phyloP scores from a whole-genome alignment of 2,888 invertebrate species.

The Drosophila borealis region DNA sequence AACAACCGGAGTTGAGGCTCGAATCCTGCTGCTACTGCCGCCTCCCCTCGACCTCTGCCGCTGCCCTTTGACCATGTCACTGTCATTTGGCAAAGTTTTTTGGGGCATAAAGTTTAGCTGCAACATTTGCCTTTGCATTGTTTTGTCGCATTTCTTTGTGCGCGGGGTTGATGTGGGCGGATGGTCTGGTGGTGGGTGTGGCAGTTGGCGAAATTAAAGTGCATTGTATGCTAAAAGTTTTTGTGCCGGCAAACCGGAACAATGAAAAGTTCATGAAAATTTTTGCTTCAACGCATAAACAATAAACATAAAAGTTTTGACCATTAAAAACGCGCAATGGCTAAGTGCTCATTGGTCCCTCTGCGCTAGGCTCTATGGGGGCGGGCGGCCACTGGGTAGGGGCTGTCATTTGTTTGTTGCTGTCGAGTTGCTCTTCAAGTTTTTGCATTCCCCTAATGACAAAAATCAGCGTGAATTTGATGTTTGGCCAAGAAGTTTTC shows the following conservation, averaged over 20 bases:
- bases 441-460: conserved; percentile 72
- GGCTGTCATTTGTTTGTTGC: conserved; percentile 52
- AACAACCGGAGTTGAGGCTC: conserved; percentile 30
- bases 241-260: conserved; percentile 76
- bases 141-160: conserved; percentile 54
- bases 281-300: conserved; percentile 80
- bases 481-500: conserved; percentile 60
- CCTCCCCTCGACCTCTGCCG: neutral
- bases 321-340: conserved; percentile 76
- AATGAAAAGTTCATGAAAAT: conserved; percentile 81
- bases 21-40: conserved; percentile 9
- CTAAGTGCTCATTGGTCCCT: conserved; percentile 66
- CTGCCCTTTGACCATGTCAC: conserved; percentile 48
- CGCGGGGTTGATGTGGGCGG: neutral
- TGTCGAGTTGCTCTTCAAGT: conserved; percentile 56
- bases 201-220: conserved; percentile 68
- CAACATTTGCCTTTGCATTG: conserved; percentile 77
- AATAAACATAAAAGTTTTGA: conserved; percentile 79
- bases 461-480: conserved; percentile 78
- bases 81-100: conserved; percentile 77
- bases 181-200: neutral
- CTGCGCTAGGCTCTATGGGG: conserved; percentile 1
- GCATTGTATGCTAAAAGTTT: conserved; percentile 77
- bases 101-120: conserved; percentile 77
- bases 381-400: neutral